Evolutionary conservation across 2,888 invertebrate genomes (phyloP), one percentile per base, ranked within the genome.

Genomic region (Conops quadrifasciatus): DNA sequence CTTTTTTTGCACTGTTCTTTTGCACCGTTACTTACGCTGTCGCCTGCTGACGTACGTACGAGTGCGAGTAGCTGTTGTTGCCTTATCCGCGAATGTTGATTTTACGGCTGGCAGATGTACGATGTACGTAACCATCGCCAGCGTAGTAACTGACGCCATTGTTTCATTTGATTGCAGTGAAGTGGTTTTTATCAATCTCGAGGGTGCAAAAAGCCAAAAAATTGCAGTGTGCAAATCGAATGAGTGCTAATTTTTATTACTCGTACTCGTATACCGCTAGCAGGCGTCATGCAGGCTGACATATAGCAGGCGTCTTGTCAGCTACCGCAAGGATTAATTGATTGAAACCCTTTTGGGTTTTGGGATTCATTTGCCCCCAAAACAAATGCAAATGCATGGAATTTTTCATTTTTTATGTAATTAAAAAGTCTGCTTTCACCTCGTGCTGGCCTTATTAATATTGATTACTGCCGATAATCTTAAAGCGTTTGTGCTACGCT

Each of bases 171-270:
- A 3, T 43, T 19, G 13, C 21, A 43, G 36, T 16, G 30, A n/a
- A 30, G 59, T n/a, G 4, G 19, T 19, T 26, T 60, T 43, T 60
- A 36, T 43, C 36, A 62, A 62, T 43, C 62, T 36, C 62, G 21
- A 19, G 21, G 62, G 62, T 36, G 62, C 36, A 62, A 30, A 26
- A 26, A 26, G 19, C 15, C 26, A 56, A 26, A 62, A 62, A 45
- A 62, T 19, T 2, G 21, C 36, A 28, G 36, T 21, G 13, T 62
- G 45, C 21, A 62, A 62, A 62, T 30, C 21, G 62, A 43, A 21
- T 36, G 62, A 36, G 43, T 43, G 19, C 62, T 62, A 62, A 62
- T 43, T 62, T 62, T 62, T 19, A n/a, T n/a, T n/a, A 7, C 36
- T 36, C 4, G 36, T 36, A 36, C 9, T 36, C 36, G 36, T n/a